These are phyloP conservation scores for Melanchra persicariae DNA, from an alignment of 2,888 invertebrate genomes.

Conservation along the genomic window DNA sequence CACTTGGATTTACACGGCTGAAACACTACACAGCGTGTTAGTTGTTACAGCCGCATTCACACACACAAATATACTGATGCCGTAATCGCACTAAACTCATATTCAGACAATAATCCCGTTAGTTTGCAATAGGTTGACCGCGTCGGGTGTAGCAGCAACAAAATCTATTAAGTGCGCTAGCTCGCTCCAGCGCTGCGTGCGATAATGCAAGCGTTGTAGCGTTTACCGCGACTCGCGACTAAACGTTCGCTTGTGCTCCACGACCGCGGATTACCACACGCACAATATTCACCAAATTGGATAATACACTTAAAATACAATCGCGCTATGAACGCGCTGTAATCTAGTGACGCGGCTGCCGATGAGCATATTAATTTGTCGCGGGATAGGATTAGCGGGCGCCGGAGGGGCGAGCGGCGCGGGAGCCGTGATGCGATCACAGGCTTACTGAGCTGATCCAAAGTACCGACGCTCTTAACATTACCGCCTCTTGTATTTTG, in stretches of 20 bases:
- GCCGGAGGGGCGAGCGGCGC: conserved; percentile 65
- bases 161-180: conserved; percentile 89
- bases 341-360: conserved; percentile 89
- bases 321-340: conserved; percentile 89
- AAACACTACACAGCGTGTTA: conserved; percentile 50
- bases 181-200: conserved; percentile 83
- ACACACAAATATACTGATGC: conserved; percentile 77
- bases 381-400: conserved; percentile 87
- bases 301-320: conserved; percentile 93
- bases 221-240: conserved; percentile 79
- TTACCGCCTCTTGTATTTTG: conserved; percentile 72
- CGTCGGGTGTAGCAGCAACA: conserved; percentile 82
- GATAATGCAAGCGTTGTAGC: conserved; percentile 83
- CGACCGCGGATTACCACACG: conserved; percentile 89
- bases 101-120: conserved; percentile 87
- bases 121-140: conserved; percentile 86
- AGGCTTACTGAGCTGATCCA: conserved; percentile 77
- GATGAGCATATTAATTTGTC: conserved; percentile 91
- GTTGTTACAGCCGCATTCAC: conserved; percentile 60
- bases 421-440: conserved; percentile 78
- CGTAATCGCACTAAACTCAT: conserved; percentile 80
- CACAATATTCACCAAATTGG: conserved; percentile 92
- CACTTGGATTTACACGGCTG: conserved; percentile 62
- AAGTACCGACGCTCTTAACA: conserved; percentile 75
- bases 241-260: conserved; percentile 82